Evolutionary conservation across 2,113 vertebrate species (phyloP), one percentile per base, ranked within the genome.

Genomic region (Cichladusa arquata): DNA sequence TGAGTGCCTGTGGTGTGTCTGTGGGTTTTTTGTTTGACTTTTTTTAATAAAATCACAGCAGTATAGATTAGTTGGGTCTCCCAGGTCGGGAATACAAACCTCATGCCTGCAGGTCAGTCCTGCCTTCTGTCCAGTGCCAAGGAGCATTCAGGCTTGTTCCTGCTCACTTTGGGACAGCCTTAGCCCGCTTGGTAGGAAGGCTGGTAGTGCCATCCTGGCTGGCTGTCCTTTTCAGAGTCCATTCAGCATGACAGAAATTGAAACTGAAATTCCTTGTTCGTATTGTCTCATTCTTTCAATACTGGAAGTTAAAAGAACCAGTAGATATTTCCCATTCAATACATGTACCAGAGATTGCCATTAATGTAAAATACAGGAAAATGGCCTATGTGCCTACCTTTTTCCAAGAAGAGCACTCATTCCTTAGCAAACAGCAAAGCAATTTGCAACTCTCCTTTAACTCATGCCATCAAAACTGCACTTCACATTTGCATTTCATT

Each of bases 121-220:
- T 74, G 45, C 45, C 61, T 81, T 51, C 45, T 74, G 11, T 47
- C n/a, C 13, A 8, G 38, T 0, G 0, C 29, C 20, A 53, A 34
- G 47, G 11, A 47, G 6, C 47, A 38, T 38, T 81, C 51, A 47
- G 24, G 20, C 16, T 61, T 76, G 11, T 8, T 54, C 14, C 53
- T 60, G 65, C 74, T 71, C 48, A 42, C n/a, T 54, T 87, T 70
- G 48, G 40, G 40, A 61, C 40, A 70, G 23, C 23, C n/a, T 36
- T 47, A 61, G 14, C 16, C 11, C 24, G 22, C 23, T 22, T 47
- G 11, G 16, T 25, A 60, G 45, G 38, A 81, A 66, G 38, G 33
- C 14, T 67, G 53, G 19, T 57, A 38, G 45, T 45, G 45, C 23
- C 33, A 33, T 20, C 17, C 66, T 72, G 31, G 9, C 34, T 57